These are phyloP conservation scores for Nerophis ophidion DNA, from an alignment of 2,113 vertebrate species.

Conservation along the genomic window DNA sequence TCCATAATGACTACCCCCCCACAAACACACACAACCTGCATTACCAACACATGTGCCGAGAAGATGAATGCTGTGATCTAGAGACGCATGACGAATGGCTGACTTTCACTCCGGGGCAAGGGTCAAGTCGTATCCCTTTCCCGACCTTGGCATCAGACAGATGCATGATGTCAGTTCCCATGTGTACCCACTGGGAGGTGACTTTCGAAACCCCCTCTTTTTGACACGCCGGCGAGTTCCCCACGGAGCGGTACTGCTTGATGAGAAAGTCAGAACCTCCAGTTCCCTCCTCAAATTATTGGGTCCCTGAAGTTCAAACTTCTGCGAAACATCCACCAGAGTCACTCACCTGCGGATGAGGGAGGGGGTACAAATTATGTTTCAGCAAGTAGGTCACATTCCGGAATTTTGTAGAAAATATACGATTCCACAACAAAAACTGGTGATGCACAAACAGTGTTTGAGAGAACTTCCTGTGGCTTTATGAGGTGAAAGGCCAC, in stretches of 20 bases:
- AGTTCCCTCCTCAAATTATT: neutral
- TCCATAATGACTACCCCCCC: conserved; percentile 13
- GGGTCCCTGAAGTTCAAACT: neutral
- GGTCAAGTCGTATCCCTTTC: conserved; percentile 67
- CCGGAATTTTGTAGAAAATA: too few relatives aligned
- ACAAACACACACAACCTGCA: conserved; percentile 49
- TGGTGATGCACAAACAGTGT: neutral
- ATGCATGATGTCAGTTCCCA: conserved; percentile 63
- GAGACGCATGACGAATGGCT: conserved; percentile 54
- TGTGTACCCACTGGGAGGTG: conserved; percentile 35
- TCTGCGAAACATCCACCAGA: neutral
- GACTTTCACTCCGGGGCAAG: conserved; percentile 52
- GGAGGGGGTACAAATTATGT: too few relatives aligned
- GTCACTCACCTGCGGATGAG: too few relatives aligned
- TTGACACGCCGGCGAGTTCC: conserved; percentile 26
- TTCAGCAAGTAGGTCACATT: too few relatives aligned
- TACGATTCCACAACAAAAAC: too few relatives aligned
- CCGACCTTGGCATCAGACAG: conserved; percentile 57
- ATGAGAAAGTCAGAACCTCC: conserved; percentile 10
- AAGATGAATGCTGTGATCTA: conserved; percentile 40
- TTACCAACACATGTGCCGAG: conserved; percentile 65
- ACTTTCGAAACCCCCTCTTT: conserved; percentile 27
- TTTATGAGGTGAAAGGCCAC: conserved; percentile 57
- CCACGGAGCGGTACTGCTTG: conserved; percentile 28
- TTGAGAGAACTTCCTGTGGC: conserved; percentile 66